These are phyloP conservation scores for Macropus fuliginosus DNA, from an alignment of 2,797 vertebrate species.

Conservation along the genomic window DNA sequence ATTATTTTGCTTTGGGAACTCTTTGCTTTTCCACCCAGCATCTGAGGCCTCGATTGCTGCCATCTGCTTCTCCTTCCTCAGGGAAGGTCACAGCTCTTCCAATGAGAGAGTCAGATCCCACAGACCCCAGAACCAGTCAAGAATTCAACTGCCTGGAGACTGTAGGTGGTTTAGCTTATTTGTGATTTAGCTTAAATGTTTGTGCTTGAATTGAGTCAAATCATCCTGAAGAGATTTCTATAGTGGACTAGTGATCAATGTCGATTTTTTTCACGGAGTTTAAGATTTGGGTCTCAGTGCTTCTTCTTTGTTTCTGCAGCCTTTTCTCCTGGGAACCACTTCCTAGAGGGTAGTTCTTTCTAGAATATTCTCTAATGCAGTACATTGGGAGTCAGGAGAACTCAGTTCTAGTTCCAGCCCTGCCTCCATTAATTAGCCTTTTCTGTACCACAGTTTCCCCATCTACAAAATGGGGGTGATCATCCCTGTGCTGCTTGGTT, in stretches of 20 bases:
- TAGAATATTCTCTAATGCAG: background rate
- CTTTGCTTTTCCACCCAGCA: background rate
- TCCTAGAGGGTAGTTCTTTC: background rate
- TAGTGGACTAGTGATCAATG: background rate
- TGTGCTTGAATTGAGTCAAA: background rate
- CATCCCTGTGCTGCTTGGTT: background rate
- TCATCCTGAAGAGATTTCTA: background rate
- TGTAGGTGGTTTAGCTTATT: background rate
- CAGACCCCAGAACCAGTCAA: background rate
- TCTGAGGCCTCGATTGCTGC: background rate
- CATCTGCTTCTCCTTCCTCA: background rate
- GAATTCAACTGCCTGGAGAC: background rate
- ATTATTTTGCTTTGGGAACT: background rate
- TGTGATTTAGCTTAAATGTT: background rate
- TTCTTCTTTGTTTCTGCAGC: background rate
- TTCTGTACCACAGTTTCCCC: background rate
- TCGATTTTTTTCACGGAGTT: background rate
- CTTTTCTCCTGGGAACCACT: background rate
- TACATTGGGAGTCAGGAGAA: background rate
- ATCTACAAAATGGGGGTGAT: background rate
- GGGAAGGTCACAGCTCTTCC: background rate
- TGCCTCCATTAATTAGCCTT: background rate
- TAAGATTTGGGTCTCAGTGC: background rate
- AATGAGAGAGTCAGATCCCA: background rate
- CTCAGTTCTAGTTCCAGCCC: background rate